Evolutionary conservation across 2,797 vertebrate species (phyloP).

Genomic region (Helarctos malayanus): DNA sequence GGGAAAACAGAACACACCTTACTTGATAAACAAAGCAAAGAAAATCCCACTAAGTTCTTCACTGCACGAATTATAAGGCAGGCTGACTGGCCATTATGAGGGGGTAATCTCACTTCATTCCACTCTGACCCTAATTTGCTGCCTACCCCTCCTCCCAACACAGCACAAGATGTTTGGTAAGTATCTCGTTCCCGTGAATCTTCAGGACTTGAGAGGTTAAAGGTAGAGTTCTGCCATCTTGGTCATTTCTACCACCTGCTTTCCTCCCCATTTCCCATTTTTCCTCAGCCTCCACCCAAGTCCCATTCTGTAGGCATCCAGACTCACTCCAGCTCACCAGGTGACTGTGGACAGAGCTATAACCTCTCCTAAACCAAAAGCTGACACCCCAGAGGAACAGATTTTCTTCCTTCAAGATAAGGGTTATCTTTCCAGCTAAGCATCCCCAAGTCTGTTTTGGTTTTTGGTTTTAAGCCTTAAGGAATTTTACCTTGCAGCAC

Average conservation of each 20-base stretch:
- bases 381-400: neutral
- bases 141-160: neutral
- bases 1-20: neutral
- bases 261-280: neutral
- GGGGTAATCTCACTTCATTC: neutral
- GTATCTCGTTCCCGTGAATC: neutral
- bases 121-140: neutral
- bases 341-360: neutral
- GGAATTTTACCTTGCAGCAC: conserved; percentile 43
- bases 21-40: conserved; percentile 11
- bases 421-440: neutral
- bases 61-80: neutral
- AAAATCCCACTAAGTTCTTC: neutral
- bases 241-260: neutral
- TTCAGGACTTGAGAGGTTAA: neutral
- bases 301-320: neutral
- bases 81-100: neutral
- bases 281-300: neutral
- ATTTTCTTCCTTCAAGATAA: conserved; percentile 15
- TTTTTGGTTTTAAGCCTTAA: neutral
- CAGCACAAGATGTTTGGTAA: neutral
- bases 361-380: conserved; percentile 4
- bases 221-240: neutral
- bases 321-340: neutral
- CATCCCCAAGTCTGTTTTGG: neutral